Evolutionary conservation across 2,113 vertebrate species (phyloP).

Genomic region (Sinocyclocheilus grahami): DNA sequence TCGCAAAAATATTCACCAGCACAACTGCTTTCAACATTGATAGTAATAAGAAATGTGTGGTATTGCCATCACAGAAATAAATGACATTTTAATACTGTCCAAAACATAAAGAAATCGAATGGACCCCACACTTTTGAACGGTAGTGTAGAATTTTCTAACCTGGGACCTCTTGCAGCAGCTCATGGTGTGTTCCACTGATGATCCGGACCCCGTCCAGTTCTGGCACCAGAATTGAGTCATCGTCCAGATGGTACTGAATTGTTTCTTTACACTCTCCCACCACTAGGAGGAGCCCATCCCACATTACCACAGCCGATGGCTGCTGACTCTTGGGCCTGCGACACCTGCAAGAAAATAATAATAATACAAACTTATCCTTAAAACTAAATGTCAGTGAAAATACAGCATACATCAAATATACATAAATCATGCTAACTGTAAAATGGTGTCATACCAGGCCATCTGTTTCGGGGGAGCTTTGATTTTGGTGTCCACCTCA

Average conservation of each 20-base stretch:
- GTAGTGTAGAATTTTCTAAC: conserved; percentile 61
- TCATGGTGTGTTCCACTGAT: conserved; percentile 83
- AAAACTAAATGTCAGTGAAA: not conserved
- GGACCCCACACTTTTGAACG: too few relatives aligned
- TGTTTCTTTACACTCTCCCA: conserved; percentile 80
- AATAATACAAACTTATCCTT: not conserved
- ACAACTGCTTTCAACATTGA: not conserved
- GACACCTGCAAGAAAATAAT: conserved; percentile 78
- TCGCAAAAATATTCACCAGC: too few relatives aligned
- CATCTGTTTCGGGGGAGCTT: conserved; percentile 84
- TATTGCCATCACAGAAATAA: not conserved
- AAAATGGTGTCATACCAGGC: conserved; percentile 77
- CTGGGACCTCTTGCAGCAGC: conserved; percentile 93
- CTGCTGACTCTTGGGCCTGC: conserved; percentile 85
- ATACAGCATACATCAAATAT: not conserved
- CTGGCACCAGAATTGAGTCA: conserved; percentile 83
- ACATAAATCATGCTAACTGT: not conserved
- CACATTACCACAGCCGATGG: conserved; percentile 86
- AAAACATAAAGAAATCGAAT: too few relatives aligned
- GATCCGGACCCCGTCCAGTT: conserved; percentile 90
- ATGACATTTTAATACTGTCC: too few relatives aligned
- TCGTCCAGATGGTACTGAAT: conserved; percentile 93
- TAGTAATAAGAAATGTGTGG: not conserved
- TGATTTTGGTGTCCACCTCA: conserved; percentile 82
- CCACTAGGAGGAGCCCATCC: conserved; percentile 88